Evolutionary conservation across 1,140 invertebrate species (phyloP).

Genomic region (Apis cerana): DNA sequence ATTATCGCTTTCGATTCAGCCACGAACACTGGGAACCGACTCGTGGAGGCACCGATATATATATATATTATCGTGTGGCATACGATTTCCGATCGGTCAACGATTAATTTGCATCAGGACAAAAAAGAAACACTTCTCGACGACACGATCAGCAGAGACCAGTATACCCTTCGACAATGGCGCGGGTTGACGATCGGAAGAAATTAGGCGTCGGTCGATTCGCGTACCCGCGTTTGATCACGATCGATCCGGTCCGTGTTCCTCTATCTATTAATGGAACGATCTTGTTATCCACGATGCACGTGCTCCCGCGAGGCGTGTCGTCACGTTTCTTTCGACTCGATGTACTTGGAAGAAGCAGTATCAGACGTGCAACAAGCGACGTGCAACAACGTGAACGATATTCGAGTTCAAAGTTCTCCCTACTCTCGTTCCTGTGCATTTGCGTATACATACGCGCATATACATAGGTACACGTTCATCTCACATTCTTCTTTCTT

Average conservation of each 20-base stretch:
- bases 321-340: constrained; percentile 37
- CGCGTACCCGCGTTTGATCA: neutral
- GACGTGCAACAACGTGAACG: constrained; percentile 32
- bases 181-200: no score
- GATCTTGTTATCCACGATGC: constrained; percentile 42
- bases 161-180: no score
- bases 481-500: constrained; percentile 46
- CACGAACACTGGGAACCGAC: neutral
- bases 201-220: neutral
- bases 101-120: neutral
- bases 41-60: neutral
- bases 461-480: neutral
- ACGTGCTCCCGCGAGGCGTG: constrained; percentile 36
- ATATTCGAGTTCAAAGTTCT: neutral
- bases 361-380: constrained; percentile 31
- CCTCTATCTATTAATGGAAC: constrained; percentile 18
- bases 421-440: neutral
- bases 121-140: no score
- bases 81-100: no score
- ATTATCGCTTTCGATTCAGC: constrained; percentile 30
- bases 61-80: no score
- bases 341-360: constrained; percentile 16
- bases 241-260: constrained; percentile 2
- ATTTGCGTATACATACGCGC: no score
- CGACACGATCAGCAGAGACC: no score